A percentile compares a stretch with the other conserved stretches of the same genome.
Conservation (phyloP, 2,888 invertebrate species). For the Ashinkailepas kermadecensis region DNA sequence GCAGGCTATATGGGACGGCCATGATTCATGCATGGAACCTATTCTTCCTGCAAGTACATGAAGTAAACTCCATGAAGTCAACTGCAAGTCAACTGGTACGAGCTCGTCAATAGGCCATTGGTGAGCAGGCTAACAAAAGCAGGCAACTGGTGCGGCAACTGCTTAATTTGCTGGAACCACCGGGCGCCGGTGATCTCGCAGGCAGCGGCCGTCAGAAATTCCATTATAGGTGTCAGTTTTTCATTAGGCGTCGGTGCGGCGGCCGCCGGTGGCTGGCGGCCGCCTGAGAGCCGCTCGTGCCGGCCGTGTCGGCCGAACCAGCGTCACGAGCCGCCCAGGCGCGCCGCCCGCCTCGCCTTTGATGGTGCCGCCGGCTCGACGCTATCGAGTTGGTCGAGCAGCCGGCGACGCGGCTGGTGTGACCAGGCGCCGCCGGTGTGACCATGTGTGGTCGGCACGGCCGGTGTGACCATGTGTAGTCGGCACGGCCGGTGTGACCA, state of each 20-base stretch:
- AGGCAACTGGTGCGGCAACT: not conserved
- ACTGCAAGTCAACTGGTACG: no score
- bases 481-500: no score
- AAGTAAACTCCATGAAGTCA: no score
- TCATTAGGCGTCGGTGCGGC: not conserved
- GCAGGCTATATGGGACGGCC: no score
- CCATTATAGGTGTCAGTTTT: constrained; percentile 12
- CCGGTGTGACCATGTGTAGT: no score
- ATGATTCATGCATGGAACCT: no score
- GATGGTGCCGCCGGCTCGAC: not conserved
- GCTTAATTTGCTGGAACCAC: not conserved
- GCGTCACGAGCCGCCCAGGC: not conserved
- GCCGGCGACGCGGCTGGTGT: not conserved
- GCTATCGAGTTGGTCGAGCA: not conserved
- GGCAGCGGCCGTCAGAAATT: not conserved
- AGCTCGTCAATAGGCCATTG: no score
- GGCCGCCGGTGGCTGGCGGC: not conserved
- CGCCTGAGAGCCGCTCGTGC: not conserved
- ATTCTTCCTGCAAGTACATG: no score
- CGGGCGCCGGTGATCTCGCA: not conserved
- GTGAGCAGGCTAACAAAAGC: not conserved
- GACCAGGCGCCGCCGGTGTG: not conserved
- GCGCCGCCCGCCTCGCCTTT: not conserved
- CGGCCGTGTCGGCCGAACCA: not conserved
- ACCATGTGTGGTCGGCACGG: not conserved